Conservation (phyloP, 2,797 vertebrate genomes). For the Peromyscus aztecus region DNA sequence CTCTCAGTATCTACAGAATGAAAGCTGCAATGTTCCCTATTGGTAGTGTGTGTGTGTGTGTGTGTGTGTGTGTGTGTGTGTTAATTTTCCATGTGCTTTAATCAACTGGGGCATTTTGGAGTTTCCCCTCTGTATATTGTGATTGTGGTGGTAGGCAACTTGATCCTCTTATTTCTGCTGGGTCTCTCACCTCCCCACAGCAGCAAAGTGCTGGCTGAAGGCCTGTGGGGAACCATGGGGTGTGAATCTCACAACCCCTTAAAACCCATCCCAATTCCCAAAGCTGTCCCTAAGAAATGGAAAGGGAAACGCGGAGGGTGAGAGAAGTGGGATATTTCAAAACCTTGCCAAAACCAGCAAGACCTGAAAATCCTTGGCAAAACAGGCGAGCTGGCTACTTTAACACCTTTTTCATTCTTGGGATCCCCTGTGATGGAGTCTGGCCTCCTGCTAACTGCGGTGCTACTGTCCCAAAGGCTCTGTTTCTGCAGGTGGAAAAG, state of each 20-base stretch:
- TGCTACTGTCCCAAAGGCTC: slow-evolving; percentile 64
- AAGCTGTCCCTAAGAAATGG: slow-evolving; percentile 59
- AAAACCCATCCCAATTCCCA: slow-evolving; percentile 63
- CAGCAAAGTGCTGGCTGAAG: neutral
- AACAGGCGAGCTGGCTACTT: slow-evolving; percentile 76
- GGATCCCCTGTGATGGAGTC: slow-evolving; percentile 37
- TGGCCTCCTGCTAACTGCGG: slow-evolving; percentile 57
- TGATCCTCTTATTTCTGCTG: slow-evolving; percentile 56
- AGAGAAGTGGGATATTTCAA: slow-evolving; percentile 82
- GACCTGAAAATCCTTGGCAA: slow-evolving; percentile 78
- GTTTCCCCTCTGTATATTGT: neutral
- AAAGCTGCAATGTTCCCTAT: neutral
- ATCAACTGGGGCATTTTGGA: neutral
- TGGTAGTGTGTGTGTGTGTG: neutral
- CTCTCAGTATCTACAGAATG: neutral
- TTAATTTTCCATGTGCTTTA: slow-evolving; percentile 28
- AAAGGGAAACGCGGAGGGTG: slow-evolving; percentile 68
- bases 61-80: neutral
- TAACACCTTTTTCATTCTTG: slow-evolving; percentile 80
- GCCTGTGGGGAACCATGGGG: neutral
- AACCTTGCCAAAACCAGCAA: slow-evolving; percentile 80
- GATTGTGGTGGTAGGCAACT: slow-evolving; percentile 8
- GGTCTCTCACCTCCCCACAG: neutral
- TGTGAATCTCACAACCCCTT: slow-evolving; percentile 70
- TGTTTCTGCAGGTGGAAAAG: slow-evolving; percentile 80